Evolutionary conservation across 2,797 vertebrate genomes (phyloP), one percentile per base, ranked within the genome.

Genomic region (Holocentrus rufus): DNA sequence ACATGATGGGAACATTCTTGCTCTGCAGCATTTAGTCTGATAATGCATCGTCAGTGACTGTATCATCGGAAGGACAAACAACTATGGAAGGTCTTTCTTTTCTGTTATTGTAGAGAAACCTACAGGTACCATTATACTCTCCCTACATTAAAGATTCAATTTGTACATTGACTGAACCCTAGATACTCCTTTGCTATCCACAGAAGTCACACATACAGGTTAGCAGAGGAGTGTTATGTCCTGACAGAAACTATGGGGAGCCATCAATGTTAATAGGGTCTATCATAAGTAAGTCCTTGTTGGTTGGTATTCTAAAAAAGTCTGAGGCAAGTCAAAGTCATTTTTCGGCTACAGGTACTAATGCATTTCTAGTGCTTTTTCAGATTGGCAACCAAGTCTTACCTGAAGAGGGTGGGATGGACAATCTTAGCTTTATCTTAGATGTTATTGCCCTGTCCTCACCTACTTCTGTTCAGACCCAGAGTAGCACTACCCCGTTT

Each of bases 261-360:
- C 56, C 49, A 59, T 76, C 55, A 18, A 39, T 66, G 66, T 85
- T 50, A 9, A 53, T 36, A 66, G 27, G 86, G 79, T 64, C 3
- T 31, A 3, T 7, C 30, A 31, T 7, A 31, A 7, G 30, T 3
- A 7, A 31, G 30, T 31, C 30, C 30, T 3, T 31, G 30, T 7
- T 31, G 30, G 30, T n/a, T 31, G 30, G 30, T 7, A 31, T 3
- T 31, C 30, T 31, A 31, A 31, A 31, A 31, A 31, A 31, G 30
- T 31, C 30, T 7, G 7, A 31, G 30, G 30, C 30, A 31, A n/a
- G n/a, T n/a, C n/a, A n/a, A n/a, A n/a, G n/a, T n/a, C n/a, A n/a
- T n/a, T n/a, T n/a, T n/a, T n/a, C n/a, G n/a, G n/a, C n/a, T n/a
- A n/a, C n/a, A n/a, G n/a, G n/a, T n/a, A n/a, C n/a, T n/a, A n/a